A percentile compares a stretch with the other conserved stretches of the same genome.
These are phyloP conservation scores for Zelostemma sp. DNA, from an alignment of 1,140 invertebrate genomes.

Conservation along the genomic window DNA sequence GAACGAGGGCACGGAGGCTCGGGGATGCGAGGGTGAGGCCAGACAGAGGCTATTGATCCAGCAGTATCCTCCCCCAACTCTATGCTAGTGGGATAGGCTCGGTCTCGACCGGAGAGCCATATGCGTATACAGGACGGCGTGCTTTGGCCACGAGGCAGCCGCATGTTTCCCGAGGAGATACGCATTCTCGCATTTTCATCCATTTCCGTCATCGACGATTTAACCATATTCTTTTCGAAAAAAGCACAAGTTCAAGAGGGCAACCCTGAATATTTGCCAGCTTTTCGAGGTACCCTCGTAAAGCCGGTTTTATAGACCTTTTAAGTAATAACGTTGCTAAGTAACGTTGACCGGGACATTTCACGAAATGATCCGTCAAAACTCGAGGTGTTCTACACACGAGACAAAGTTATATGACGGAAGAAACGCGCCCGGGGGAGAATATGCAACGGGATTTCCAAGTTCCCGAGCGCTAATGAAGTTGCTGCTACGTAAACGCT, in stretches of 20 bases:
- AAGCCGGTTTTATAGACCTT: background rate
- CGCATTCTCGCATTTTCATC: background rate
- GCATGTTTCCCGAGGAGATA: constrained; percentile 9
- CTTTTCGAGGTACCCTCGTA: background rate
- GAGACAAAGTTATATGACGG: background rate
- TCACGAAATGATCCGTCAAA: background rate
- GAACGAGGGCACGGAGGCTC: constrained; percentile 19
- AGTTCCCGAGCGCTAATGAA: background rate
- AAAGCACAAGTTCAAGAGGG: no score
- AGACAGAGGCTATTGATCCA: constrained; percentile 67
- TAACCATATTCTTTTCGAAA: background rate
- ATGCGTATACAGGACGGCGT: constrained; percentile 1
- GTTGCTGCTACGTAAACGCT: background rate
- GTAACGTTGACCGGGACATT: no score
- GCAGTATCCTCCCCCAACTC: constrained; percentile 58
- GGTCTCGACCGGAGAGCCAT: constrained; percentile 32
- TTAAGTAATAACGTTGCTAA: background rate
- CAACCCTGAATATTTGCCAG: no score
- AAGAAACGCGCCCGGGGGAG: background rate
- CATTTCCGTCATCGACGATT: background rate
- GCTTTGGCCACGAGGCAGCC: background rate
- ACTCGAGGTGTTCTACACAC: background rate
- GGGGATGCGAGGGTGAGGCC: constrained; percentile 62
- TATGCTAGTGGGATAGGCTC: constrained; percentile 59
- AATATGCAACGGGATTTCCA: background rate